Conservation (phyloP, 1,140 invertebrate species). For the Zaprionus lachaisei region DNA sequence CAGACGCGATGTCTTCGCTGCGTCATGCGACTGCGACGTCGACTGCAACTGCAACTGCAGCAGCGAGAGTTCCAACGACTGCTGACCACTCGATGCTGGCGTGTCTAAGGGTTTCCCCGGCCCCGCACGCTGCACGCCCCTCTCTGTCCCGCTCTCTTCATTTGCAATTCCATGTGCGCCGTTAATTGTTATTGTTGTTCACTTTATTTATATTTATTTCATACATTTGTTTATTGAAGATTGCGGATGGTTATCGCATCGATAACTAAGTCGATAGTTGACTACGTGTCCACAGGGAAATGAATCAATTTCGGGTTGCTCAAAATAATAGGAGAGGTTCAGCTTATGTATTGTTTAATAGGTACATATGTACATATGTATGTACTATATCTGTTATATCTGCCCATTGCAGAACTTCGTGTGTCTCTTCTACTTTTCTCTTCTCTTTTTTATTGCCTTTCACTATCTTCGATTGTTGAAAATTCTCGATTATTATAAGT, state of each 20-base stretch:
- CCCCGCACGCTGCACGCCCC: not conserved
- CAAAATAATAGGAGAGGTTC: too few relatives aligned
- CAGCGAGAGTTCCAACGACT: conserved; percentile 1
- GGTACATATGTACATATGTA: too few relatives aligned
- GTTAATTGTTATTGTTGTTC: conserved; percentile 59
- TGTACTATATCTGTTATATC: too few relatives aligned
- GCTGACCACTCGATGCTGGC: conserved; percentile 39
- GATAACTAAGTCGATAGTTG: not conserved
- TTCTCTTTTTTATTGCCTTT: not conserved
- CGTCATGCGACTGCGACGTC: conserved; percentile 34
- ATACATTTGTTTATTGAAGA: conserved; percentile 48
- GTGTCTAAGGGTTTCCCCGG: conserved; percentile 29
- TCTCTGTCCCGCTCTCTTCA: not conserved
- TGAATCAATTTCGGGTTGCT: not conserved
- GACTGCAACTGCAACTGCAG: not conserved
- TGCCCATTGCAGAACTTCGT: not conserved
- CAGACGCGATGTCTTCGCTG: conserved; percentile 55
- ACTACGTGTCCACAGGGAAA: not conserved
- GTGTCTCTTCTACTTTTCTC: not conserved
- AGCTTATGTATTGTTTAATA: too few relatives aligned
- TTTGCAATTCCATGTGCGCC: conserved; percentile 43
- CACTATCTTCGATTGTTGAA: too few relatives aligned
- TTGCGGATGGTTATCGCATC: not conserved
- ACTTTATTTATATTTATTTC: conserved; percentile 13
- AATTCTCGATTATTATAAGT: too few relatives aligned